Evolutionary conservation across 2,888 invertebrate species (phyloP).

Genomic region (Junonia oenone): DNA sequence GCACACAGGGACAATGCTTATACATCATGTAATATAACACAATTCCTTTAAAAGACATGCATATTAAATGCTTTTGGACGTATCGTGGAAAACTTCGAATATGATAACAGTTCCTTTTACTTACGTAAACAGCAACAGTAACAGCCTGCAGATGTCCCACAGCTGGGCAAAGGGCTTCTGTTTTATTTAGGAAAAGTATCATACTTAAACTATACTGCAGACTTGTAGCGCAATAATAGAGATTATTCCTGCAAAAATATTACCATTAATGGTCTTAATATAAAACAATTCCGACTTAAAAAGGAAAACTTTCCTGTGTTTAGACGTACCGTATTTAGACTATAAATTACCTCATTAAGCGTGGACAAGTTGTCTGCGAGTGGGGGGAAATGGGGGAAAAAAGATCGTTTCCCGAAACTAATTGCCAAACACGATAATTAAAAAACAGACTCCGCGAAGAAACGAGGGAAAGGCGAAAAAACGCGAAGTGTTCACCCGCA

Average conservation of each 20-base stretch:
- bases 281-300: constrained; percentile 9
- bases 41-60: too few species aligned
- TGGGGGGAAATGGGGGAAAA: constrained; percentile 57
- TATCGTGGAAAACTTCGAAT: too few species aligned
- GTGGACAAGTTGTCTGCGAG: constrained; percentile 65
- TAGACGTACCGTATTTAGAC: constrained; percentile 38
- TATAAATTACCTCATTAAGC: constrained; percentile 72
- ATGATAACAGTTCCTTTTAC: too few species aligned
- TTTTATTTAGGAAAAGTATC: too few species aligned
- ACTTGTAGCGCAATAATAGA: too few species aligned
- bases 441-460: constrained; percentile 69
- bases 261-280: background rate
- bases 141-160: too few species aligned
- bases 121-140: too few species aligned
- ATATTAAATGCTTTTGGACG: too few species aligned
- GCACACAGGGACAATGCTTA: too few species aligned
- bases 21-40: too few species aligned
- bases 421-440: constrained; percentile 79
- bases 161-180: too few species aligned
- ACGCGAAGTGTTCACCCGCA: constrained; percentile 74
- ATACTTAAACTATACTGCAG: too few species aligned
- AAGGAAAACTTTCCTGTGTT: constrained; percentile 9
- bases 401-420: constrained; percentile 75
- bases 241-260: background rate
- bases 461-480: constrained; percentile 71